A percentile compares a stretch with the other conserved stretches of the same genome.
phyloP scores from a whole-genome alignment of 30 jellyfish, hydroid and myxozoan genomes.

The Chrysaora quinquecirrha region DNA sequence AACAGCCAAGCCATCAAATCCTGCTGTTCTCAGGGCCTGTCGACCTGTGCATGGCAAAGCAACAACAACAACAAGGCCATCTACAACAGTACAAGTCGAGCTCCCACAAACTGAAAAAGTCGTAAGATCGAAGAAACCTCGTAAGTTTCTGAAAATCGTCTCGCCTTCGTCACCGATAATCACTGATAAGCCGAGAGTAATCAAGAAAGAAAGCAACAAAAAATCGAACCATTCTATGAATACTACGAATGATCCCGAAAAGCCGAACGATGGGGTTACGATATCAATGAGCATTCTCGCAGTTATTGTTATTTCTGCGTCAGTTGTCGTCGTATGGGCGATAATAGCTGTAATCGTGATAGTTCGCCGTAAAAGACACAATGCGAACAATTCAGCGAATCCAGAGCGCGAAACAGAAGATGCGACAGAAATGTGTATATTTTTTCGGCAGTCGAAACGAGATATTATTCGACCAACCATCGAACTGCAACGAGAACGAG shows the following conservation, averaged over 20 bases:
- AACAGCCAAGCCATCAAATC: constrained; percentile 19
- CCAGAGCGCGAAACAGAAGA: constrained; percentile 67
- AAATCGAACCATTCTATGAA: constrained; percentile 38
- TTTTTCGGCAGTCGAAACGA: constrained; percentile 75
- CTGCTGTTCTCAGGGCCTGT: constrained; percentile 76
- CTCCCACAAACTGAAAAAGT: constrained; percentile 55
- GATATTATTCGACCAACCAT: constrained; percentile 81
- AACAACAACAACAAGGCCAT: constrained; percentile 46
- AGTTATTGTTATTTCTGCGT: constrained; percentile 87
- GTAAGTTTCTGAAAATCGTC: background rate
- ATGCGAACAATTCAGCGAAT: constrained; percentile 24
- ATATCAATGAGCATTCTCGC: constrained; percentile 95
- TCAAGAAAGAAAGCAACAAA: constrained; percentile 40
- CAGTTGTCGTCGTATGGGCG: constrained; percentile 90
- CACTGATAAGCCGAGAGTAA: background rate
- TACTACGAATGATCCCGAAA: background rate
- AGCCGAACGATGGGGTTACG: constrained; percentile 83
- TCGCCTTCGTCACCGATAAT: background rate
- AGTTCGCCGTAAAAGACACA: constrained; percentile 76
- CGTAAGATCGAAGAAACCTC: constrained; percentile 8
- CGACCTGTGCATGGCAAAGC: constrained; percentile 58
- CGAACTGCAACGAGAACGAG: constrained; percentile 92
- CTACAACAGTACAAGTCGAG: constrained; percentile 3
- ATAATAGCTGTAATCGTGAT: constrained; percentile 92
- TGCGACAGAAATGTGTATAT: constrained; percentile 96